Conservation (phyloP, 2,113 vertebrate species). For the Eulemur rufifrons region DNA sequence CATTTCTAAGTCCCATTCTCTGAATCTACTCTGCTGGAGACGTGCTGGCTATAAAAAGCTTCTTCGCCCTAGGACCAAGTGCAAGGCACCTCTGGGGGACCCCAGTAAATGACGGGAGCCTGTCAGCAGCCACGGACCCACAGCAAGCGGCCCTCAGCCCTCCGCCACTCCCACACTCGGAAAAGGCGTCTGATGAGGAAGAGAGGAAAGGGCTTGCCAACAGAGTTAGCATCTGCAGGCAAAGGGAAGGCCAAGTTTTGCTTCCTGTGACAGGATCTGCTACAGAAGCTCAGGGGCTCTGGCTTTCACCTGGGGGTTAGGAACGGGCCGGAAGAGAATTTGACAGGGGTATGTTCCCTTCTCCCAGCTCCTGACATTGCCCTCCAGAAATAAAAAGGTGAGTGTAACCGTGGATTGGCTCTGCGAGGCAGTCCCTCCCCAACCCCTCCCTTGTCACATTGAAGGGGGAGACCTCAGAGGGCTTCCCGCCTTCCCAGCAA, state of each 20-base stretch:
- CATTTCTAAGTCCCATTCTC: slow-evolving; percentile 80
- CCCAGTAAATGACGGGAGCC: slow-evolving; percentile 58
- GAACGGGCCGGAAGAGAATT: slow-evolving; percentile 29
- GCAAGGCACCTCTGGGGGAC: slow-evolving; percentile 72
- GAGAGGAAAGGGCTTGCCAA: slow-evolving; percentile 77
- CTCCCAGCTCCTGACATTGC: background rate
- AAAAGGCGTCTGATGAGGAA: slow-evolving; percentile 70
- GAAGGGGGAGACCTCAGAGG: background rate
- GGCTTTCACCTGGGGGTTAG: slow-evolving; percentile 56
- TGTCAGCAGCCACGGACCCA: slow-evolving; percentile 72
- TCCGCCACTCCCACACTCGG: slow-evolving; percentile 12
- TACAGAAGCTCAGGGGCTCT: slow-evolving; percentile 54
- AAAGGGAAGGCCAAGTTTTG: slow-evolving; percentile 69
- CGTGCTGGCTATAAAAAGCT: slow-evolving; percentile 73
- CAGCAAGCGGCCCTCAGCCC: slow-evolving; percentile 59
- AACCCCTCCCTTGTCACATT: background rate
- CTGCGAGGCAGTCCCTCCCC: background rate
- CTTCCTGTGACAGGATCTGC: slow-evolving; percentile 57
- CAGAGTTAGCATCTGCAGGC: slow-evolving; percentile 70
- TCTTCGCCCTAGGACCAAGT: slow-evolving; percentile 69
- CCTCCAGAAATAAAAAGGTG: background rate
- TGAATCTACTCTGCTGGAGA: slow-evolving; percentile 78
- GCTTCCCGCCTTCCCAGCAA: background rate
- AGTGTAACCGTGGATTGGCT: background rate
- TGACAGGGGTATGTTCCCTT: slow-evolving; percentile 36